Conservation (phyloP, 2,888 invertebrate genomes). For the Mactromeris polynyma region DNA sequence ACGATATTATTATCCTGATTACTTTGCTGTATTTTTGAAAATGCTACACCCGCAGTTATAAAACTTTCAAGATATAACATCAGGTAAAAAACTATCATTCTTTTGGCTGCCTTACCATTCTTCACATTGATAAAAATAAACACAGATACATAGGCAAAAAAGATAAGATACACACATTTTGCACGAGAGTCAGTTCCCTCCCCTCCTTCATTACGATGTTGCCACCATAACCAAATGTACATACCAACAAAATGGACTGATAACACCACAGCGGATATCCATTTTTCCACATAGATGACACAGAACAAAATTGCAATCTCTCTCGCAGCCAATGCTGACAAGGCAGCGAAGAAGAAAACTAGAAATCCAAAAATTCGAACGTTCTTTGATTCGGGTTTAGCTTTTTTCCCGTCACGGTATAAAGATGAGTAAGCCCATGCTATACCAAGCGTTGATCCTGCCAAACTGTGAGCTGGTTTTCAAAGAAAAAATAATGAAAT, state of each 20-base stretch:
- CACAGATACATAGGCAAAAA: background rate
- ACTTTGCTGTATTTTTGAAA: background rate
- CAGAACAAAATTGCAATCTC: background rate
- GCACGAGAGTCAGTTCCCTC: background rate
- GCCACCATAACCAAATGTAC: background rate
- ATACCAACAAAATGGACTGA: background rate
- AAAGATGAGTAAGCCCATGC: background rate
- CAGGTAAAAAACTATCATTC: background rate
- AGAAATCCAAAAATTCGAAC: background rate
- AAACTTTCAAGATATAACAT: background rate
- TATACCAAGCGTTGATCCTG: background rate
- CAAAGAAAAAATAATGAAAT: background rate
- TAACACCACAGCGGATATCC: background rate
- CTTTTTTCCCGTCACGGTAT: background rate
- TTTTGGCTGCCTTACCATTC: background rate
- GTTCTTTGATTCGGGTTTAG: background rate
- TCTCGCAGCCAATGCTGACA: background rate
- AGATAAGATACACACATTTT: background rate
- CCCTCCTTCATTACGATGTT: background rate
- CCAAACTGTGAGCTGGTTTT: background rate
- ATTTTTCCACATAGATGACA: background rate
- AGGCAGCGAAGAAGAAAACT: background rate
- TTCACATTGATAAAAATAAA: background rate
- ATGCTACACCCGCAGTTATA: background rate
- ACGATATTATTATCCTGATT: background rate